Evolutionary conservation across 2,113 vertebrate genomes (phyloP).

Genomic region (Ceyx cyanopectus): DNA sequence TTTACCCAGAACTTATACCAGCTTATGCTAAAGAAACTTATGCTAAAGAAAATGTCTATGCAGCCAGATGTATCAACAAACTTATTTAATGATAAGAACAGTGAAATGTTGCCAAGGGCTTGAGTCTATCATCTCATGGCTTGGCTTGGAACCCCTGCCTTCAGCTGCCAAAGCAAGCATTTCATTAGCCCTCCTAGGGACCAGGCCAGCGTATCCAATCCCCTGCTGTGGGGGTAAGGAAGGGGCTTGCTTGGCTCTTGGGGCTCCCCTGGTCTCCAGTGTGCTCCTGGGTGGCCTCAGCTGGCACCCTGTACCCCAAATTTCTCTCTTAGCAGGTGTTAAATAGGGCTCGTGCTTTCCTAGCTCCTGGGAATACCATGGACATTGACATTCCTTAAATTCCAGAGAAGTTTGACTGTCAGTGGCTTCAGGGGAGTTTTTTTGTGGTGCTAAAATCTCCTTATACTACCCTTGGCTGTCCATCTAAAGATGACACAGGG

Average conservation of each 20-base stretch:
- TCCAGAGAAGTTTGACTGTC: neutral
- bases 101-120: neutral
- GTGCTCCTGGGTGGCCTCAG: neutral
- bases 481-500: no score
- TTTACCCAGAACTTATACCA: neutral
- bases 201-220: neutral
- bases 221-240: neutral
- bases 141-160: neutral
- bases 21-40: neutral
- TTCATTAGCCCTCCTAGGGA: neutral
- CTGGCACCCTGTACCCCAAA: neutral
- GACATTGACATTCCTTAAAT: rapidly evolving
- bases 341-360: neutral
- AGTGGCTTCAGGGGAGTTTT: neutral
- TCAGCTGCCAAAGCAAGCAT: conserved; percentile 7
- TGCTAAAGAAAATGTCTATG: neutral
- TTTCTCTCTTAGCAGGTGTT: neutral
- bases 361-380: neutral
- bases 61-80: conserved; percentile 5
- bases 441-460: neutral
- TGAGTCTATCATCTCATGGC: neutral
- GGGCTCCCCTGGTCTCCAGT: neutral
- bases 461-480: neutral
- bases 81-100: neutral
- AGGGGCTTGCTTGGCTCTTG: neutral